These are phyloP conservation scores for Anastrepha ludens DNA, from an alignment of 1,140 invertebrate genomes.

Conservation along the genomic window DNA sequence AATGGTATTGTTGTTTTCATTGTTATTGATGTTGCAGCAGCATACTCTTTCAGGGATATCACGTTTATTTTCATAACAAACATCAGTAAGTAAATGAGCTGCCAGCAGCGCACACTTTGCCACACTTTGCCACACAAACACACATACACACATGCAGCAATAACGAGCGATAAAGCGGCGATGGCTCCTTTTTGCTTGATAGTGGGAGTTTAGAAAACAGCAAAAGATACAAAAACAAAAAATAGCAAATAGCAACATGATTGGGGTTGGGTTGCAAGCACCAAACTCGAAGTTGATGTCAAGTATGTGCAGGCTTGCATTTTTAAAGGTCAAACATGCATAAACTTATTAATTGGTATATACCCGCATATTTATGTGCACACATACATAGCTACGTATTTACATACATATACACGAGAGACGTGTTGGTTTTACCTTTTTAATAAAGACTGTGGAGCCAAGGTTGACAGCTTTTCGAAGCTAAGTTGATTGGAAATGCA, in stretches of 20 bases:
- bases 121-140: background rate
- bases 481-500: too few species aligned
- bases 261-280: constrained; percentile 35
- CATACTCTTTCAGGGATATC: constrained; percentile 47
- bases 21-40: background rate
- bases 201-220: constrained; percentile 22
- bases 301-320: background rate
- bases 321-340: constrained; percentile 50
- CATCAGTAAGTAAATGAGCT: constrained; percentile 26
- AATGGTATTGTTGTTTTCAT: background rate
- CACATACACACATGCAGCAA: background rate
- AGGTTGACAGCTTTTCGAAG: constrained; percentile 31
- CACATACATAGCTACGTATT: background rate
- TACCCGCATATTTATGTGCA: background rate
- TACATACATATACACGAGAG: background rate
- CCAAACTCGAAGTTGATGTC: background rate
- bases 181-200: constrained; percentile 5
- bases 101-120: background rate
- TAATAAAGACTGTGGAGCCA: background rate
- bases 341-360: constrained; percentile 33
- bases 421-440: background rate
- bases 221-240: background rate
- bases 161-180: background rate
- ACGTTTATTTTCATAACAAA: constrained; percentile 44
- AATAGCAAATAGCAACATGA: background rate